A percentile compares a stretch with the other conserved stretches of the same genome.
These are phyloP conservation scores for Rhinatrema bivittatum DNA, from an alignment of 2,797 vertebrate genomes.

Conservation along the genomic window DNA sequence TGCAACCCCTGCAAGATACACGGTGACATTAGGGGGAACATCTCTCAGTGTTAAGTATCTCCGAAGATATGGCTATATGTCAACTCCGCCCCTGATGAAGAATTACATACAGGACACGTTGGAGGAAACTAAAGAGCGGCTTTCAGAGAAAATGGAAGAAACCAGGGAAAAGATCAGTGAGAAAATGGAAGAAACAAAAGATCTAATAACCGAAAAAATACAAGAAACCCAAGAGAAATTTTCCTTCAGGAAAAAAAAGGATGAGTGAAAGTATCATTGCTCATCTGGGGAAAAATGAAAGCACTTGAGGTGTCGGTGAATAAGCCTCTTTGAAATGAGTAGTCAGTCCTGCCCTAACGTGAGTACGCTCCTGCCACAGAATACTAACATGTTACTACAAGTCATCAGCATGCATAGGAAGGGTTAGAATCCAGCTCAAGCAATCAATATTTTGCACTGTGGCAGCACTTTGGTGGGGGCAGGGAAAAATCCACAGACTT, in stretches of 20 bases:
- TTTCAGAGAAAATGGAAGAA: constrained; percentile 82
- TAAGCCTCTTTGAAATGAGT: too few relatives aligned
- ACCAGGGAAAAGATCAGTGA: constrained; percentile 44
- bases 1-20: constrained; percentile 87
- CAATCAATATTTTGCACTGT: too few relatives aligned
- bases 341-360: too few relatives aligned
- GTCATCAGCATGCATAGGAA: too few relatives aligned
- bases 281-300: constrained; percentile 11
- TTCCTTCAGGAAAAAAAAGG: constrained; percentile 73
- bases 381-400: too few relatives aligned
- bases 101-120: constrained; percentile 91
- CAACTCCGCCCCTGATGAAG: constrained; percentile 88
- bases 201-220: constrained; percentile 64
- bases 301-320: too few relatives aligned
- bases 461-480: too few relatives aligned
- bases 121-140: constrained; percentile 83
- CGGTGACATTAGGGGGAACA: constrained; percentile 87
- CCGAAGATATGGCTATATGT: constrained; percentile 77
- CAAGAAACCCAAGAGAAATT: constrained; percentile 92
- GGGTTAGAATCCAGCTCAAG: too few relatives aligned
- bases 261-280: constrained; percentile 43
- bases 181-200: constrained; percentile 68
- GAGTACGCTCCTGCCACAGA: too few relatives aligned
- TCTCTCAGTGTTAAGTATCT: constrained; percentile 86
- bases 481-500: too few relatives aligned